A percentile compares a stretch with the other conserved stretches of the same genome.
Evolutionary conservation across 2,797 vertebrate genomes (phyloP).

Genomic region (Sebastes vulpes): DNA sequence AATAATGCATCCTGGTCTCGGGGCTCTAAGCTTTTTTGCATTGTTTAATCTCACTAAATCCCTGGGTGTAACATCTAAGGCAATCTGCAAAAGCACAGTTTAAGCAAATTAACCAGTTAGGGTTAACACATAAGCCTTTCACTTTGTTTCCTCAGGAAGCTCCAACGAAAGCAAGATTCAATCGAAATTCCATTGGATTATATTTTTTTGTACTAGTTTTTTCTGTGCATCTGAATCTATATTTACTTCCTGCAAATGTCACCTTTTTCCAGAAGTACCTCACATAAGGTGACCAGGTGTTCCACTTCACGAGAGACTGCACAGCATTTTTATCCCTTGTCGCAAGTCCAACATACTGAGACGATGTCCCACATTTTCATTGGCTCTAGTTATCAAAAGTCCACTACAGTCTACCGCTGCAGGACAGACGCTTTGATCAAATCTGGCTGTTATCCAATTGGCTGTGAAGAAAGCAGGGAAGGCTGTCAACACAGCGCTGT

Average conservation of each 20-base stretch:
- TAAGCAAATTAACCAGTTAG: slow-evolving; percentile 1
- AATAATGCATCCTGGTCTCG: not conserved
- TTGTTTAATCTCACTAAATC: slow-evolving; percentile 26
- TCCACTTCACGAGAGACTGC: too few relatives aligned
- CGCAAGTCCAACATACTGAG: too few relatives aligned
- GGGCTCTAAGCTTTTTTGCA: slow-evolving; percentile 9
- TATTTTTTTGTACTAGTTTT: too few relatives aligned
- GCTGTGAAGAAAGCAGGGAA: too few relatives aligned
- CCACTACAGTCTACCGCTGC: too few relatives aligned
- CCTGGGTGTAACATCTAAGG: slow-evolving; percentile 1
- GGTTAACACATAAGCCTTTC: not conserved
- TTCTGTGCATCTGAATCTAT: not conserved
- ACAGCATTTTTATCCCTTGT: too few relatives aligned
- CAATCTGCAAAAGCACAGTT: not conserved
- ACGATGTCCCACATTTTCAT: too few relatives aligned
- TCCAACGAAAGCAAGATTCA: not conserved
- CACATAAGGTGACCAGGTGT: too few relatives aligned
- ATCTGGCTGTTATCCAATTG: too few relatives aligned
- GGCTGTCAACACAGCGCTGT: too few relatives aligned
- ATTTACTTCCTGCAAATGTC: not conserved
- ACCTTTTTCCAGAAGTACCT: not conserved
- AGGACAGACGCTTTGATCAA: too few relatives aligned
- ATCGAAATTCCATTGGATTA: not conserved
- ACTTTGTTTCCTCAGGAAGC: not conserved
- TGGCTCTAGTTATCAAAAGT: too few relatives aligned